Conservation (phyloP, 2,797 vertebrate genomes). For the Anguilla pacifica region DNA sequence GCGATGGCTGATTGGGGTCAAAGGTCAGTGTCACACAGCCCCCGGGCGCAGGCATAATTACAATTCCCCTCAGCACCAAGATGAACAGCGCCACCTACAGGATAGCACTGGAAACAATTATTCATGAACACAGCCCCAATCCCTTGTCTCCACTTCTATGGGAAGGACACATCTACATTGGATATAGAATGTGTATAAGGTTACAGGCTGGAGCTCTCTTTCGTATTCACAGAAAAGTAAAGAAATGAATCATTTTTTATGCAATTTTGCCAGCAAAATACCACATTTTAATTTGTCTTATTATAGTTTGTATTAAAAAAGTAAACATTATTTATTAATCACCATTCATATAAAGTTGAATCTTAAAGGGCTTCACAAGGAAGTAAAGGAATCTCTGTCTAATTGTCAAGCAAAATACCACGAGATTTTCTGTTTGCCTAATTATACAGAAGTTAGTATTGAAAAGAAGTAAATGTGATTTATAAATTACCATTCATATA, state of each 20-base stretch:
- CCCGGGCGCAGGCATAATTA: background rate
- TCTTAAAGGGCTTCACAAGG: too few relatives aligned
- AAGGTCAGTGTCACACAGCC: background rate
- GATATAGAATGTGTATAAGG: background rate
- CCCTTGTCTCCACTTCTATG: background rate
- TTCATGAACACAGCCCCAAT: background rate
- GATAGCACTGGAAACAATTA: conserved; percentile 2
- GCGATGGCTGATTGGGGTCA: conserved; percentile 10
- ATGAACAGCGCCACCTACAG: conserved; percentile 18
- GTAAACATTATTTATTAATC: background rate
- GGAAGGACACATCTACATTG: background rate
- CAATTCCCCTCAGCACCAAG: background rate
- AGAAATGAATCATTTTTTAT: background rate
- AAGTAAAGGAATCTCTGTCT: too few relatives aligned
- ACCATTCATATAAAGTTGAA: background rate
- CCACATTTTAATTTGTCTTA: background rate
- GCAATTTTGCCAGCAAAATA: background rate
- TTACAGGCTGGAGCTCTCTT: background rate
- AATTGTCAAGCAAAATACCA: too few relatives aligned
- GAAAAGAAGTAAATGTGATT: too few relatives aligned
- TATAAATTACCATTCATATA: too few relatives aligned
- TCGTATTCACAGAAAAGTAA: background rate
- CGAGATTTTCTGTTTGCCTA: too few relatives aligned
- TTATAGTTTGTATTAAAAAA: background rate
- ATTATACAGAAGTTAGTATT: too few relatives aligned